phyloP scores from a whole-genome alignment of 2,797 vertebrate genomes.

The Streptopelia turtur region DNA sequence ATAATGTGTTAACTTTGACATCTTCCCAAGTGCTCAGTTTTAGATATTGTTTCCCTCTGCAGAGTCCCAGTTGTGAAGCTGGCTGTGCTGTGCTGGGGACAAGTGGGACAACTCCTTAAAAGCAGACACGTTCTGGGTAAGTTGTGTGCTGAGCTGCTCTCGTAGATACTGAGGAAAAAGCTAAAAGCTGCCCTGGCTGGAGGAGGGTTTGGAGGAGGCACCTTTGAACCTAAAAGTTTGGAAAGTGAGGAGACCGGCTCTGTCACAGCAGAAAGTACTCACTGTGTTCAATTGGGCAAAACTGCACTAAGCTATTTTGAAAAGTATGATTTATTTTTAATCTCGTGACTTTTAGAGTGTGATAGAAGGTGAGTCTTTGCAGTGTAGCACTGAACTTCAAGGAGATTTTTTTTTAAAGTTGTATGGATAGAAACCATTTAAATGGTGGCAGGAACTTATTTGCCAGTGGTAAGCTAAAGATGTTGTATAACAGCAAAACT shows the following conservation, averaged over 20 bases:
- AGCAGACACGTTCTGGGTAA: constrained; percentile 17
- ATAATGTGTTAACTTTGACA: background rate
- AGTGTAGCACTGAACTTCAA: background rate
- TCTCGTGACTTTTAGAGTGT: background rate
- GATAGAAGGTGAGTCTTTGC: background rate
- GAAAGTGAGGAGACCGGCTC: background rate
- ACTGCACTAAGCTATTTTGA: background rate
- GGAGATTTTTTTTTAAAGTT: background rate
- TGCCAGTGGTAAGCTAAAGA: background rate
- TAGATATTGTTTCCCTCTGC: background rate
- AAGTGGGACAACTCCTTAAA: background rate
- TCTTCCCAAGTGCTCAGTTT: background rate
- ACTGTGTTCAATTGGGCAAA: background rate
- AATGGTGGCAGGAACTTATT: background rate
- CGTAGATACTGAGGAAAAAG: background rate
- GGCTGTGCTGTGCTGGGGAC: background rate
- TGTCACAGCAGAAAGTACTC: background rate
- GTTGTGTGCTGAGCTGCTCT: background rate
- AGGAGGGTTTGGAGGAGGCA: background rate
- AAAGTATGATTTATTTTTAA: background rate
- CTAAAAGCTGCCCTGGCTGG: background rate
- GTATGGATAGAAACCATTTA: background rate
- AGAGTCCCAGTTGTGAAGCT: constrained; percentile 25
- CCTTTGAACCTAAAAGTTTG: background rate
- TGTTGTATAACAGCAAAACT: background rate